These are phyloP conservation scores for Gymnocheta viridis DNA, from an alignment of 2,888 invertebrate genomes.

Conservation along the genomic window DNA sequence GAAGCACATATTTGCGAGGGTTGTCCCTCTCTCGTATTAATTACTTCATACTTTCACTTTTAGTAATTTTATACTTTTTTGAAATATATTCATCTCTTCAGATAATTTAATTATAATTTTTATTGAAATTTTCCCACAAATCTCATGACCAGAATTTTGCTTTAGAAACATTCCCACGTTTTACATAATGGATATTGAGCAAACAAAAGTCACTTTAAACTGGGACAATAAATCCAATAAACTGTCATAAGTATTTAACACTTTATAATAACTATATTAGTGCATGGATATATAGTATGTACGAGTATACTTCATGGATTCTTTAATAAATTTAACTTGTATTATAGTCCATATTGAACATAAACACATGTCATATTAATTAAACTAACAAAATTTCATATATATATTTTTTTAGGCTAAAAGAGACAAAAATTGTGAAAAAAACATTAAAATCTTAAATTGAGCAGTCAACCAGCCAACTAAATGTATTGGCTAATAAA, in stretches of 20 bases:
- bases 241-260: conserved; percentile 54
- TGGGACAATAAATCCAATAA: conserved; percentile 33
- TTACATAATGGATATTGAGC: neutral
- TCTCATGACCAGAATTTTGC: neutral
- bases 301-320: neutral
- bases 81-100: neutral
- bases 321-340: conserved; percentile 12
- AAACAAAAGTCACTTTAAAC: neutral
- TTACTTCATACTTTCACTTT: too few relatives aligned
- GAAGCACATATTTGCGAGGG: neutral
- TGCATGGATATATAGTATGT: neutral
- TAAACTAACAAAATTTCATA: conserved; percentile 34
- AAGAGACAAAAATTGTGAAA: neutral
- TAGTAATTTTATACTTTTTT: neutral
- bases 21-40: too few relatives aligned
- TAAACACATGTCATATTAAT: conserved; percentile 64
- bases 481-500: conserved; percentile 46
- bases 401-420: neutral
- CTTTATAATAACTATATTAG: conserved; percentile 12
- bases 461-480: conserved; percentile 8
- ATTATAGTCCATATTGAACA: conserved; percentile 44
- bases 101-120: neutral
- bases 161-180: conserved; percentile 52
- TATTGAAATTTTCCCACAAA: conserved; percentile 30
- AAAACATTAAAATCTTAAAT: conserved; percentile 1